phyloP scores from a whole-genome alignment of 2,113 vertebrate species.

The Pelecanoides urinatrix region DNA sequence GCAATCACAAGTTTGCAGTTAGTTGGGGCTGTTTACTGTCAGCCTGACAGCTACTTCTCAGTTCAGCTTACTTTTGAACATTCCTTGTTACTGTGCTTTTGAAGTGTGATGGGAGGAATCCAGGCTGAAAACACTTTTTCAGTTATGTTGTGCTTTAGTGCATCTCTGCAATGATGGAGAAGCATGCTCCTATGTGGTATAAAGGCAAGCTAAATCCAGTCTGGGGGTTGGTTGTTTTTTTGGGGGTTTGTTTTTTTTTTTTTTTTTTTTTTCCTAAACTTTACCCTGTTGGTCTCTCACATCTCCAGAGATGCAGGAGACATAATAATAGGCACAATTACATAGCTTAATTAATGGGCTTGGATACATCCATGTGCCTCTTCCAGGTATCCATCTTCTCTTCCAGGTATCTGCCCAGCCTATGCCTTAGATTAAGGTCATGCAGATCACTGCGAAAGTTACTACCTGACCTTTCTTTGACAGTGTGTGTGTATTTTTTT shows the following conservation, averaged over 20 bases:
- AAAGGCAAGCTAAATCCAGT: background rate
- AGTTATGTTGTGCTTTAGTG: background rate
- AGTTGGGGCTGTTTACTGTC: background rate
- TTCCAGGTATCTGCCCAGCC: background rate
- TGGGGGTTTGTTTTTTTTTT: too few species aligned
- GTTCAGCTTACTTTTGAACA: background rate
- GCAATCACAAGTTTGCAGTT: background rate
- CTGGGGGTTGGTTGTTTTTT: background rate
- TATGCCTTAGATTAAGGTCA: background rate
- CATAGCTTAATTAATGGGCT: background rate
- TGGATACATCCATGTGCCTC: background rate
- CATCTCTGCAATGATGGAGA: background rate
- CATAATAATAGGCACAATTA: background rate
- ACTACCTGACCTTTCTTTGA: background rate
- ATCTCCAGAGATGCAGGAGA: background rate
- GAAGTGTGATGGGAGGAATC: background rate
- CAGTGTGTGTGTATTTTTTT: background rate
- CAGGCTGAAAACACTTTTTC: background rate
- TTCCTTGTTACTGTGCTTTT: background rate
- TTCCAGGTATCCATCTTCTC: background rate
- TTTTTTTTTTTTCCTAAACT: background rate
- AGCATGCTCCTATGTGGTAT: background rate
- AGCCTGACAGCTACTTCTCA: background rate
- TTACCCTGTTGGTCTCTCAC: background rate
- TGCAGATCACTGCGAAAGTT: background rate